Evolutionary conservation across 2,113 vertebrate species (phyloP).

Genomic region (Cyprinodon tularosa): DNA sequence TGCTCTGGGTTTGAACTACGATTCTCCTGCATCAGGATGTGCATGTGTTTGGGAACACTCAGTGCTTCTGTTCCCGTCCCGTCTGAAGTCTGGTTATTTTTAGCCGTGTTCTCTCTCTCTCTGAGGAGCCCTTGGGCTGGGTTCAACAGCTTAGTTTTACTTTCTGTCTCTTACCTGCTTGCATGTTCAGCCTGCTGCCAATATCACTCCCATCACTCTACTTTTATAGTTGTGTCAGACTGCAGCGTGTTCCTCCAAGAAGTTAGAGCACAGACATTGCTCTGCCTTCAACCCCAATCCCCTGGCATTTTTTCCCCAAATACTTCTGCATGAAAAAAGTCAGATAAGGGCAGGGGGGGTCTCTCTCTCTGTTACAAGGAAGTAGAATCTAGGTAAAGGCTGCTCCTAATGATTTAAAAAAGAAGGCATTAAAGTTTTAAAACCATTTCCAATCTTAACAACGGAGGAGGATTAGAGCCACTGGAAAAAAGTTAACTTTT

Average conservation of each 20-base stretch:
- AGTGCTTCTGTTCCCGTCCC: slow-evolving; percentile 59
- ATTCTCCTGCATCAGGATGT: slow-evolving; percentile 19
- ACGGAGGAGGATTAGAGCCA: too few relatives aligned
- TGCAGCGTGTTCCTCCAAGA: slow-evolving; percentile 20
- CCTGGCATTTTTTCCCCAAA: slow-evolving; percentile 37
- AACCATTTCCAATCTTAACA: slow-evolving; percentile 25
- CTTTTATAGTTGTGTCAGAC: slow-evolving; percentile 26
- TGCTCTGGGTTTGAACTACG: slow-evolving; percentile 23
- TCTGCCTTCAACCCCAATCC: slow-evolving; percentile 41
- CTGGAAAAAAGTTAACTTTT: too few relatives aligned
- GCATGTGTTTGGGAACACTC: slow-evolving; percentile 62
- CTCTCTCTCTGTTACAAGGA: slow-evolving; percentile 12
- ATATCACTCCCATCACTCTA: slow-evolving; percentile 16
- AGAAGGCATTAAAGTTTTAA: slow-evolving; percentile 51
- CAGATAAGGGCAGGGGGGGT: slow-evolving; percentile 19
- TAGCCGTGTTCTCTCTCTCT: slow-evolving; percentile 55
- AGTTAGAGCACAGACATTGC: slow-evolving; percentile 2
- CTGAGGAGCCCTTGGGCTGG: slow-evolving; percentile 51
- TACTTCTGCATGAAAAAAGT: slow-evolving; percentile 16
- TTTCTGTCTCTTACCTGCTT: slow-evolving; percentile 51
- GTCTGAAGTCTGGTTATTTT: slow-evolving; percentile 73
- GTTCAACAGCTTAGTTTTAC: slow-evolving; percentile 64
- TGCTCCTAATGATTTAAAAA: background rate
- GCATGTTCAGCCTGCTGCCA: slow-evolving; percentile 12
- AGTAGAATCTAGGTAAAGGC: background rate